Percentiles rank a stretch among this genome's conserved stretches.
Evolutionary conservation across 2,797 vertebrate genomes (phyloP).

Genomic region (Linurgus olivaceus): DNA sequence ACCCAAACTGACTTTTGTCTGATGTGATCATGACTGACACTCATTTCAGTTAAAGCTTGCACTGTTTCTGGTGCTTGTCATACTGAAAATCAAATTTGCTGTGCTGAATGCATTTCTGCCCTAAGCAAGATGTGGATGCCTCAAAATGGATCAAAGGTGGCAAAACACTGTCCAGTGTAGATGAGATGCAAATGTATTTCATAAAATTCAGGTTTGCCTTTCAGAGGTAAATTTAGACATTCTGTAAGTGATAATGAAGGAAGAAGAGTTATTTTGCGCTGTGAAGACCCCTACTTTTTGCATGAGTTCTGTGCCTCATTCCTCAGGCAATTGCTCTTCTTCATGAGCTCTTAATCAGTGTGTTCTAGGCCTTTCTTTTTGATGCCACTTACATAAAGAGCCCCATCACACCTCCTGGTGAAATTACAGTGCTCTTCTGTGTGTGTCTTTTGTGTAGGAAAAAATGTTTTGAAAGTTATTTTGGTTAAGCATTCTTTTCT

Average conservation of each 20-base stretch:
- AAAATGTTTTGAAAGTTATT: neutral
- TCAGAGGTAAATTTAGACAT: neutral
- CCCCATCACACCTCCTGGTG: neutral
- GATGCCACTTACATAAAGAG: neutral
- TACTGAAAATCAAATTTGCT: neutral
- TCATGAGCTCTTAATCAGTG: neutral
- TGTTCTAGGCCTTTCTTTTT: neutral
- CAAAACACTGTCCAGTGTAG: neutral
- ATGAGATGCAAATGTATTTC: neutral
- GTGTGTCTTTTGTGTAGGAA: neutral
- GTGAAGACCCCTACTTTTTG: neutral
- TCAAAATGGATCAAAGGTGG: neutral
- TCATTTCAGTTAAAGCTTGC: neutral
- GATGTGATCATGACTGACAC: neutral
- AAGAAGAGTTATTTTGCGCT: neutral
- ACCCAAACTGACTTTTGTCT: neutral
- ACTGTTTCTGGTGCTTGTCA: neutral
- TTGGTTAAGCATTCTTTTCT: neutral
- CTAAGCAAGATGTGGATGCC: neutral
- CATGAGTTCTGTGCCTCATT: neutral
- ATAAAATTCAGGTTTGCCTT: neutral
- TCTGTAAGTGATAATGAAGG: neutral
- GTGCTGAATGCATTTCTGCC: neutral
- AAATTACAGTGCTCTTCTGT: neutral
- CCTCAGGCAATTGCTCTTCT: neutral